Conservation (phyloP, 2,797 vertebrate genomes). For the Bovichtus variegatus region DNA sequence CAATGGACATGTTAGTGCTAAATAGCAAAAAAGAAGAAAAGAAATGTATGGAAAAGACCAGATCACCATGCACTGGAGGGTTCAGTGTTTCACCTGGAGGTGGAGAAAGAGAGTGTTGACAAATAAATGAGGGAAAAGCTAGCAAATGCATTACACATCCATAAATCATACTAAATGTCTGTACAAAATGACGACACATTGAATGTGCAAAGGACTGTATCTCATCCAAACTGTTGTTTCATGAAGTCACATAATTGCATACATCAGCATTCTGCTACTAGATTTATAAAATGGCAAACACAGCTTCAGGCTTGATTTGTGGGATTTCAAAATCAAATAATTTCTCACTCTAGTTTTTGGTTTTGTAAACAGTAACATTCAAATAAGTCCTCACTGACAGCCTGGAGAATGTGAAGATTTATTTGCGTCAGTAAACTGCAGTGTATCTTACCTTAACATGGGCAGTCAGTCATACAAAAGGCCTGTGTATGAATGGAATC, state of each 20-base stretch:
- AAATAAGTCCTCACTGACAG: slow-evolving; percentile 44
- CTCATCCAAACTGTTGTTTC: slow-evolving; percentile 46
- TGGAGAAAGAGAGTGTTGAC: slow-evolving; percentile 37
- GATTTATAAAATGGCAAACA: slow-evolving; percentile 67
- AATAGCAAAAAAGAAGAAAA: slow-evolving; percentile 27
- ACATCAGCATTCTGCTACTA: slow-evolving; percentile 63
- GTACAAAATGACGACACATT: slow-evolving; percentile 45
- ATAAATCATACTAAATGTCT: slow-evolving; percentile 42
- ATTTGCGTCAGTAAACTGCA: slow-evolving; percentile 43
- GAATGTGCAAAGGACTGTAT: slow-evolving; percentile 36
- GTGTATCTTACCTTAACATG: slow-evolving; percentile 24
- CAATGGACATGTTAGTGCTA: background rate
- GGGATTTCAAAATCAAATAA: slow-evolving; percentile 31
- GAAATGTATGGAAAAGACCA: slow-evolving; percentile 24
- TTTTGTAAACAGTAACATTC: slow-evolving; percentile 82
- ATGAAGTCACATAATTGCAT: slow-evolving; percentile 57
- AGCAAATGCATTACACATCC: slow-evolving; percentile 22
- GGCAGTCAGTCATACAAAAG: slow-evolving; percentile 39
- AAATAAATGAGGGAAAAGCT: slow-evolving; percentile 35
- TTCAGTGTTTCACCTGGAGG: slow-evolving; percentile 39
- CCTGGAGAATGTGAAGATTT: slow-evolving; percentile 42
- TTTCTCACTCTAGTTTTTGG: slow-evolving; percentile 61
- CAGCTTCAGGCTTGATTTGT: slow-evolving; percentile 48
- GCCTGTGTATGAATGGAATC: slow-evolving; percentile 46
- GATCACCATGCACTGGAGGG: slow-evolving; percentile 34